Evolutionary conservation across 2,113 vertebrate genomes (phyloP).

Genomic region (Odontesthes bonariensis): DNA sequence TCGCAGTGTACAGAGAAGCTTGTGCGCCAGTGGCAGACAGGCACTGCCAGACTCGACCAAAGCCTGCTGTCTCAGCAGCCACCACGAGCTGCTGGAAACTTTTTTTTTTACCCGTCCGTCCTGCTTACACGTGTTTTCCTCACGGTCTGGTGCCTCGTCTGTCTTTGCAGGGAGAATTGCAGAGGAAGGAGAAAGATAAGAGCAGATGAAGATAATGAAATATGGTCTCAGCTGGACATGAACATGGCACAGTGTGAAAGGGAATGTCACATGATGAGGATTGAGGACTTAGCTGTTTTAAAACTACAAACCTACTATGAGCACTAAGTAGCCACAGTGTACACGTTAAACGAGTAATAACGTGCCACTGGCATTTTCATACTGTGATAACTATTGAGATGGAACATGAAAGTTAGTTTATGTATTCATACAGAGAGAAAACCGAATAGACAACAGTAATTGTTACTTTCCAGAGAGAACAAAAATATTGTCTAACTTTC

Average conservation of each 20-base stretch:
- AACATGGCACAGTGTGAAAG: constrained; percentile 16
- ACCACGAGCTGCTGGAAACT: constrained; percentile 29
- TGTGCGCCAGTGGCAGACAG: too few species aligned
- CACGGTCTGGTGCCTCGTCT: constrained; percentile 41
- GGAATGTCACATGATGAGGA: constrained; percentile 23
- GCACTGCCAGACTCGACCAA: constrained; percentile 1
- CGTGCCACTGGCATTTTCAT: too few species aligned
- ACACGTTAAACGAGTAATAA: too few species aligned
- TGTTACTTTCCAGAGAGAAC: too few species aligned
- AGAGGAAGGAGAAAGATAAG: constrained; percentile 54
- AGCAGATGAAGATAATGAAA: constrained; percentile 38
- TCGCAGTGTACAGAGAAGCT: background rate
- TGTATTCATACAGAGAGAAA: too few species aligned
- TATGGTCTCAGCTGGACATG: constrained; percentile 35
- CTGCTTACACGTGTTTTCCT: constrained; percentile 5
- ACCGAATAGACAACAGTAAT: too few species aligned
- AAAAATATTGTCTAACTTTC: too few species aligned
- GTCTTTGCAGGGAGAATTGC: constrained; percentile 46
- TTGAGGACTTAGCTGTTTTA: constrained; percentile 1
- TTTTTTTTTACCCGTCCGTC: background rate
- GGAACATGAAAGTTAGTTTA: background rate
- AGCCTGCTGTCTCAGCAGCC: constrained; percentile 63
- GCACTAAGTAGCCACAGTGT: too few species aligned
- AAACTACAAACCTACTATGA: background rate
- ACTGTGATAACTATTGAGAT: background rate